Evolutionary conservation across 2,888 invertebrate genomes (phyloP), one percentile per base, ranked within the genome.

Genomic region (Liodrosophila aerea): DNA sequence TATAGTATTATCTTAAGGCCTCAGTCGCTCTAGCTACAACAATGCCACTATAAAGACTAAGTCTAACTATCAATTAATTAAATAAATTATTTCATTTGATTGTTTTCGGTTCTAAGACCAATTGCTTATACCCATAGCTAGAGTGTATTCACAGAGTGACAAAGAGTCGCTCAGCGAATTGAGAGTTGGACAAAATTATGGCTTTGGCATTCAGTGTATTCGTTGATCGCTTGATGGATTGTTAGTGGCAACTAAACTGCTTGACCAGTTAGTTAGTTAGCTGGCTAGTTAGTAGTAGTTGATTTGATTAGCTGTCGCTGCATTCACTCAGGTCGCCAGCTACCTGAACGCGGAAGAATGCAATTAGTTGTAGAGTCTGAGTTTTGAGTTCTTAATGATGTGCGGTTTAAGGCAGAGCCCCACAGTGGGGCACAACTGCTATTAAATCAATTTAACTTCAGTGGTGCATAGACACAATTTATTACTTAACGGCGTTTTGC

Each of bases 191-290:
- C 43, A n/a, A 61, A 70, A 72, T 63, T 83, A 76, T 83, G 78
- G 84, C 84, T 57, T 69, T 80, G 84, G 74, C 76, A 83, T 83
- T 83, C 74, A 51, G 16, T n/a, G 37, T 7, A 18, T 33, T 64
- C 63, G 73, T 69, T 73, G 62, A 66, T 30, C 53, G 71, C 43
- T 61, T 64, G 80, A 67, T 75, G 57, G 44, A 67, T 65, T 51
- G 54, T 16, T 63, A 44, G 60, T 36, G 27, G 31, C 44, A 11
- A 11, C 47, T 45, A 43, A 31, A 12, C 11, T 27, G 30, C 13
- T 53, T 51, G 13, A 11, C 40, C 45, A 54, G 46, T 31, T 53
- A 13, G 16, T 36, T 54, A 41, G 69, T 60, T 54, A 49, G 57
- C 54, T 43, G 57, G 64, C 56, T 69, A 64, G 68, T 47, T 40